Evolutionary conservation across 2,797 vertebrate genomes (phyloP), one percentile per base, ranked within the genome.

Genomic region (Morus bassanus): DNA sequence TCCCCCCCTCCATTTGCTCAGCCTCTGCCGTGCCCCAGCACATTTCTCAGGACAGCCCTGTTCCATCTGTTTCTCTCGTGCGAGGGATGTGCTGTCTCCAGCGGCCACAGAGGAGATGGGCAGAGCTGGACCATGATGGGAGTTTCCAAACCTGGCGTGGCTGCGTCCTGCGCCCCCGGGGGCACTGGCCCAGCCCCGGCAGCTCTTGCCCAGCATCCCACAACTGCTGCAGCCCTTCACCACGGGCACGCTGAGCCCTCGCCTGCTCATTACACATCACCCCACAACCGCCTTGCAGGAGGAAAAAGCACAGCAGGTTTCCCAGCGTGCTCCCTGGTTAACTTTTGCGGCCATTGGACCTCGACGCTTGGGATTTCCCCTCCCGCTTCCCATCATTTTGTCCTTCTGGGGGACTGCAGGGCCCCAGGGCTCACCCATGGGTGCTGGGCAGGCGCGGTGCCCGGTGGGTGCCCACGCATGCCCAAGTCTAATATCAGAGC

Each of bases 401-500:
- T 68, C 53, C 69, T 13, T 14, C 51, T n/a, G 43, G 82, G 56
- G 46, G 57, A 0, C 1, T 0, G 2, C 46, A 7, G 53, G 7
- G 25, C 30, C 13, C 17, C 46, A 3, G 54, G 31, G 39, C 9
- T 79, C 28, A 0, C 50, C 90, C 23, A 0, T 13, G 43, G 89
- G 91, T 73, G 60, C 57, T 1, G 5, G 37, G 53, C 10, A 15
- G 59, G 59, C 4, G 4, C 5, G 8, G 33, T 25, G 80, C 28
- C 8, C 10, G 10, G 23, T 68, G 68, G 76, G 91, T 81, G 50
- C 91, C 65, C 70, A 41, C 45, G 10, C 7, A 3, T 3, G 4
- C 63, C 85, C 82, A 8, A 37, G 39, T 28, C 93, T 79, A 75
- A 97, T 88, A 77, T 98, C 96, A 96, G 97, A 99, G 98, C 98